phyloP scores from a whole-genome alignment of 2,797 vertebrate species.

The Characodon lateralis region DNA sequence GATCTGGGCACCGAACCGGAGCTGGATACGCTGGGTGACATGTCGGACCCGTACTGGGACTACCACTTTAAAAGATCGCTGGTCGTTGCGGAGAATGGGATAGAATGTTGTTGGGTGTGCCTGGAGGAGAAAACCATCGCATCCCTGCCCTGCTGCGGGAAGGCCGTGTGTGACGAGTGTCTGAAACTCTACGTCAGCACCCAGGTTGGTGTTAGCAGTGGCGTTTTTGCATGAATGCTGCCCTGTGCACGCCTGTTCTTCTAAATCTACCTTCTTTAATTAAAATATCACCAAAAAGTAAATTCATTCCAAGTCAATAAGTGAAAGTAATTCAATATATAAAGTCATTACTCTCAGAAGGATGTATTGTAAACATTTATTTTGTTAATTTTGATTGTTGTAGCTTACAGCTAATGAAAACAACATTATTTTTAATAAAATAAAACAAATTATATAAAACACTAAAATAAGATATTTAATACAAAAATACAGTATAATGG shows the following conservation, averaged over 20 bases:
- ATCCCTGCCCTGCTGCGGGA: conserved; percentile 92
- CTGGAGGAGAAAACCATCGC: conserved; percentile 89
- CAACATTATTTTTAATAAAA: background rate
- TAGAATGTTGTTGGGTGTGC: conserved; percentile 87
- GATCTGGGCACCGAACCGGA: conserved; percentile 48
- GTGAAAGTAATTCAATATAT: background rate
- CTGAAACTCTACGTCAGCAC: conserved; percentile 92
- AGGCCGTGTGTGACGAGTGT: conserved; percentile 94
- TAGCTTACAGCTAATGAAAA: no score
- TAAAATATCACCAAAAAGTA: background rate
- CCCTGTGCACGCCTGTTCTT: background rate
- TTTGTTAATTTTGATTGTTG: no score
- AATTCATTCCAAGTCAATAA: background rate
- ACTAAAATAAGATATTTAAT: background rate
- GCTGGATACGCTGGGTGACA: conserved; percentile 80
- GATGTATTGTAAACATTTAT: background rate
- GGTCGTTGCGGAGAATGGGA: conserved; percentile 25
- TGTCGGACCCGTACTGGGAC: conserved; percentile 74
- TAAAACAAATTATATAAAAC: background rate
- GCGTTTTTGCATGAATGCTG: background rate
- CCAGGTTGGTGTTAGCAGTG: conserved; percentile 80
- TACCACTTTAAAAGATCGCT: no score
- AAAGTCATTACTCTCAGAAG: background rate
- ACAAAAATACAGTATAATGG: background rate
- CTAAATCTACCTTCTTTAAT: background rate